Evolutionary conservation across 2,888 invertebrate genomes (phyloP).

Genomic region (Callosobruchus maculatus): DNA sequence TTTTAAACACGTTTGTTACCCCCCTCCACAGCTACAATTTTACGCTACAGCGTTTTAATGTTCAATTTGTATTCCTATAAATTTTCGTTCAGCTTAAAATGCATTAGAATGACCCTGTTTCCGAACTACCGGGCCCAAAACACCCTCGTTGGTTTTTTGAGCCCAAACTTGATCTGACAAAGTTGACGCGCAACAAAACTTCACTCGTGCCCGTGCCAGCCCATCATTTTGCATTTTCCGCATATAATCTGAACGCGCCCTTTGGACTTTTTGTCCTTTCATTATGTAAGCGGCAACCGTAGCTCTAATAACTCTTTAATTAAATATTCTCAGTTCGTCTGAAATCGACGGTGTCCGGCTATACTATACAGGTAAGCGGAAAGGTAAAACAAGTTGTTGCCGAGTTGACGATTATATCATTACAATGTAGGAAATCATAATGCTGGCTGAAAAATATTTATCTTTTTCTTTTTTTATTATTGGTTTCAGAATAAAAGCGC

Average conservation of each 20-base stretch:
- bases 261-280: neutral
- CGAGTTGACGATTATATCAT: slow-evolving; percentile 5
- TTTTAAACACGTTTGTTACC: too few species aligned
- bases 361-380: slow-evolving; percentile 28
- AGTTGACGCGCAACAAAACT: neutral
- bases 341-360: slow-evolving; percentile 24
- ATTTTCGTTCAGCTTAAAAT: too few species aligned
- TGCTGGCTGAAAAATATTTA: neutral
- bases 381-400: slow-evolving; percentile 16
- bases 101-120: too few species aligned
- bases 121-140: too few species aligned
- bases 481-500: too few species aligned
- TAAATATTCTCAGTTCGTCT: slow-evolving; percentile 16
- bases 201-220: neutral
- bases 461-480: too few species aligned
- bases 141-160: neutral
- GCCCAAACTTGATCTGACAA: neutral
- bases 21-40: too few species aligned
- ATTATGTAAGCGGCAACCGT: slow-evolving; percentile 16
- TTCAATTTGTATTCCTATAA: too few species aligned
- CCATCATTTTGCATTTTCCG: neutral
- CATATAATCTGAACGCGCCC: neutral
- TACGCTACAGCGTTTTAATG: too few species aligned
- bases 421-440: neutral
- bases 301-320: slow-evolving; percentile 15